Evolutionary conservation across 1,140 invertebrate genomes (phyloP).

Genomic region (Ceratina calcarata): DNA sequence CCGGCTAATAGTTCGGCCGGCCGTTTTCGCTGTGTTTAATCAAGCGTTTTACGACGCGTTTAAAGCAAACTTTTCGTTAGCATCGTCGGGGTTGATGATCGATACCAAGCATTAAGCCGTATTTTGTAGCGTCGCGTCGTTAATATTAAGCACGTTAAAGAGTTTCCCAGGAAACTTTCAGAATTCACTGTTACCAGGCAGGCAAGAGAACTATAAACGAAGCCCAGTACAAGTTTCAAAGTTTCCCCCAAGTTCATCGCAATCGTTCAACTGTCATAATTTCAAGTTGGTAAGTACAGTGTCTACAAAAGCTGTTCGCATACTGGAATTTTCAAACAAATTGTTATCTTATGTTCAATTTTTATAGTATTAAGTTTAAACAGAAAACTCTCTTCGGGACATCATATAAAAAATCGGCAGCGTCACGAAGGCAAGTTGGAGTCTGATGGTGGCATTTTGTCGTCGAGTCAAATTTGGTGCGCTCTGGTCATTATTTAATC

Average conservation of each 20-base stretch:
- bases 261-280: conserved; percentile 4
- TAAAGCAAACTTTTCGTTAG: conserved; percentile 53
- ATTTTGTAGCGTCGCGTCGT: conserved; percentile 21
- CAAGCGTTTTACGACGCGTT: conserved; percentile 57
- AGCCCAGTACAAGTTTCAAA: not conserved
- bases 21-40: conserved; percentile 53
- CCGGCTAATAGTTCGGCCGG: conserved; percentile 22
- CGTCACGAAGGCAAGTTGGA: too few relatives aligned
- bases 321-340: too few relatives aligned
- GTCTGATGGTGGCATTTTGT: too few relatives aligned
- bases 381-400: not conserved
- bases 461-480: too few relatives aligned
- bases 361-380: not conserved
- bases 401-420: too few relatives aligned
- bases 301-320: not conserved
- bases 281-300: not conserved
- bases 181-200: not conserved
- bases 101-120: conserved; percentile 34
- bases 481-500: too few relatives aligned
- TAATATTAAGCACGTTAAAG: conserved; percentile 30
- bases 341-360: too few relatives aligned
- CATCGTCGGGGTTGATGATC: conserved; percentile 36
- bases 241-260: not conserved
- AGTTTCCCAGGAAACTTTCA: not conserved
- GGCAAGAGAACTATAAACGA: conserved; percentile 23